Conservation (phyloP, 2,113 vertebrate genomes). For the Galbula dea region DNA sequence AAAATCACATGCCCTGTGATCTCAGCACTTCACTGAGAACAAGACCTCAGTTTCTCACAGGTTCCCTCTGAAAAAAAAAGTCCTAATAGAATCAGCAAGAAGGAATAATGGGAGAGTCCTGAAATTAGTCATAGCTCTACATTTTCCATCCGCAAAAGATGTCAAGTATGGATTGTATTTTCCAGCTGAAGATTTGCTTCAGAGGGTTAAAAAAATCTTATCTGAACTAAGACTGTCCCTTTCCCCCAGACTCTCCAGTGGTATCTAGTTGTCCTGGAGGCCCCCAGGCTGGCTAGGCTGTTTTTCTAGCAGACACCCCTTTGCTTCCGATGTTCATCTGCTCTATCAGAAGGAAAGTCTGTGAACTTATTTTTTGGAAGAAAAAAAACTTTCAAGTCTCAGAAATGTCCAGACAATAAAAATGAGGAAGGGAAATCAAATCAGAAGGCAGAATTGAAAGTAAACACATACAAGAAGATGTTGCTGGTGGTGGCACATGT, state of each 20-base stretch:
- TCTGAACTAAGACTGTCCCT: neutral
- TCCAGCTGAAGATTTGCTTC: neutral
- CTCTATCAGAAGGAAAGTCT: neutral
- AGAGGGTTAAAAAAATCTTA: neutral
- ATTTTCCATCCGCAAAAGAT: neutral
- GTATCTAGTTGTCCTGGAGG: neutral
- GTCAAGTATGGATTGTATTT: neutral
- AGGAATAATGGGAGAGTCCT: neutral
- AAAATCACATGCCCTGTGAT: neutral
- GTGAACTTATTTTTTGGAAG: neutral
- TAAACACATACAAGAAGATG: neutral
- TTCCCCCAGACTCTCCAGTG: neutral
- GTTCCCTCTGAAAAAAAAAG: neutral
- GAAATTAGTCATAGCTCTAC: neutral
- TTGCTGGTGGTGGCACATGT: neutral
- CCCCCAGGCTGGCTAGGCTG: neutral
- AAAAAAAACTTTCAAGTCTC: neutral
- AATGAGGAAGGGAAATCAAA: neutral
- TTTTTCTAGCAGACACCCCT: neutral
- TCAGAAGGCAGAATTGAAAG: neutral
- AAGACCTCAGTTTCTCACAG: conserved; percentile 1
- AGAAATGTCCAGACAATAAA: neutral
- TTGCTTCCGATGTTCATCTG: conserved; percentile 12
- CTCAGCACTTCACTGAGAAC: neutral
- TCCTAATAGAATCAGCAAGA: neutral